Conservation (phyloP, 1,140 invertebrate genomes). For the Samia ricini region DNA sequence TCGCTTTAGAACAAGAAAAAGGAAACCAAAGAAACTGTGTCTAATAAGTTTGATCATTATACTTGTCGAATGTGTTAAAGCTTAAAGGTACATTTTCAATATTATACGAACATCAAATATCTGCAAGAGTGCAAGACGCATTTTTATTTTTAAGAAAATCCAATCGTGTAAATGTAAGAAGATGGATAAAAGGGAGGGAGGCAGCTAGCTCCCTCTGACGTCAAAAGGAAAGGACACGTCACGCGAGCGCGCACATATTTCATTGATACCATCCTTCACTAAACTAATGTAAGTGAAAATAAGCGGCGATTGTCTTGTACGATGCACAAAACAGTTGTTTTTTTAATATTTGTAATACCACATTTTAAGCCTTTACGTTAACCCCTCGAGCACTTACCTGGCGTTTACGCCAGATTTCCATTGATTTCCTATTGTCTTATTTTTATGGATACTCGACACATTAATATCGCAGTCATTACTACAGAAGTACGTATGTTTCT, state of each 20-base stretch:
- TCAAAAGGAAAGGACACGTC: constrained; percentile 57
- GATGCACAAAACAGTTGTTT: background rate
- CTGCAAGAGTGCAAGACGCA: constrained; percentile 21
- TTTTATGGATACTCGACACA: too few species aligned
- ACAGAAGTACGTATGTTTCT: background rate
- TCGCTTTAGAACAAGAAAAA: too few species aligned
- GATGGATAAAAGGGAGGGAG: background rate
- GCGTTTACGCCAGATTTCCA: too few species aligned
- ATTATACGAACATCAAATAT: constrained; percentile 30
- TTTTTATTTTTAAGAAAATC: constrained; percentile 62
- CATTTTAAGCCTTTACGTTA: background rate
- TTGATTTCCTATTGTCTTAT: too few species aligned
- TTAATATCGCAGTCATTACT: too few species aligned
- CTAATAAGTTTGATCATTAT: too few species aligned
- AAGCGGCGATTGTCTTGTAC: constrained; percentile 57
- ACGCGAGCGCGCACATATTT: constrained; percentile 69
- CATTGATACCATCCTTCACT: constrained; percentile 67
- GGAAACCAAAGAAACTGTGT: too few species aligned
- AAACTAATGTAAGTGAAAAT: constrained; percentile 75
- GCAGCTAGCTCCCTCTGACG: constrained; percentile 22
- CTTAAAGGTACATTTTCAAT: too few species aligned
- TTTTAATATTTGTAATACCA: background rate
- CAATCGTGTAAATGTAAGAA: constrained; percentile 63
- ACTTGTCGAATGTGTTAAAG: too few species aligned
- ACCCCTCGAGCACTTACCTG: too few species aligned